These are phyloP conservation scores for Cephus runcator DNA, from an alignment of 2,888 invertebrate species.

Conservation along the genomic window DNA sequence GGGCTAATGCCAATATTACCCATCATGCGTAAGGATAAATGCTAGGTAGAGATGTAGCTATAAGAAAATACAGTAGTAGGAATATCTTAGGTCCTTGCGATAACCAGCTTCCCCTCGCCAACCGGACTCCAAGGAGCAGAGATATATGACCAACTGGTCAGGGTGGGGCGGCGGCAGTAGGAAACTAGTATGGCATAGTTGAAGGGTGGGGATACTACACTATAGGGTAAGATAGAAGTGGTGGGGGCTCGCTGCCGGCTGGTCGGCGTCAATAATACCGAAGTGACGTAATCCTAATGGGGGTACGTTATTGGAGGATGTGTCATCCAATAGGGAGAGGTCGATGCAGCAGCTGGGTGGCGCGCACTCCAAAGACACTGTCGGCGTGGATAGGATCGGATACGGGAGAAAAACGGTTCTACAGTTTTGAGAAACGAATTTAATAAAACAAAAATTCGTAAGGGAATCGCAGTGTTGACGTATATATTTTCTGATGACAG, in stretches of 20 bases:
- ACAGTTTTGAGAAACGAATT: neutral
- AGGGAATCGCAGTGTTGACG: neutral
- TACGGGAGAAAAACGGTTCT: neutral
- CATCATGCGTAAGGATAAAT: neutral
- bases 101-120: neutral
- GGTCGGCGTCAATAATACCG: constrained; percentile 55
- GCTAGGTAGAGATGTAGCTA: neutral
- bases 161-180: neutral
- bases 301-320: constrained; percentile 61
- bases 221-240: constrained; percentile 15
- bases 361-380: constrained; percentile 27
- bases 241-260: constrained; percentile 25
- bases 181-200: neutral
- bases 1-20: neutral
- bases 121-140: neutral
- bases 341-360: constrained; percentile 53
- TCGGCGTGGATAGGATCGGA: neutral
- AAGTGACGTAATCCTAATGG: constrained; percentile 60
- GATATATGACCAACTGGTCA: neutral
- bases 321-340: constrained; percentile 58
- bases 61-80: neutral
- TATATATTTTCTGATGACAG: neutral
- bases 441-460: neutral
- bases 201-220: constrained; percentile 15
- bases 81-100: neutral